Conservation (phyloP, 2,888 invertebrate species). For the Drosophila quinaria region DNA sequence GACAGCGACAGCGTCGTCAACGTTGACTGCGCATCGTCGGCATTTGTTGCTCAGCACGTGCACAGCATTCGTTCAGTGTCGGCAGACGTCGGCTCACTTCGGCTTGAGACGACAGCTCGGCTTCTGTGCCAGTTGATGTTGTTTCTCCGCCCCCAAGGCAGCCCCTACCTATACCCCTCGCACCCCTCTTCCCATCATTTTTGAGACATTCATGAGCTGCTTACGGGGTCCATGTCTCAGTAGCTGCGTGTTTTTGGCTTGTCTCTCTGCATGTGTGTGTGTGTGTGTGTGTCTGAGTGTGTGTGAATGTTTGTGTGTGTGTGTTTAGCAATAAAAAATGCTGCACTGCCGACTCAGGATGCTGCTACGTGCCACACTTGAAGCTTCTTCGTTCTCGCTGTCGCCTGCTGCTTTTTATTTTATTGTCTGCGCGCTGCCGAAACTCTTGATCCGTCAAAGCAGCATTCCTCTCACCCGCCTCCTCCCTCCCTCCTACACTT, state of each 20-base stretch:
- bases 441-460: slow-evolving; percentile 56
- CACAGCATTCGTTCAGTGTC: slow-evolving; percentile 33
- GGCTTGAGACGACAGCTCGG: slow-evolving; percentile 20
- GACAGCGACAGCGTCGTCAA: slow-evolving; percentile 7
- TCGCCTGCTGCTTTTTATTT: slow-evolving; percentile 33
- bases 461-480: background rate
- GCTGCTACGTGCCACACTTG: slow-evolving; percentile 46
- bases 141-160: background rate
- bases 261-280: slow-evolving; percentile 10
- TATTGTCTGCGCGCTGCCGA: slow-evolving; percentile 46
- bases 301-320: slow-evolving; percentile 23
- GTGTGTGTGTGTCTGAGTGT: slow-evolving; percentile 9
- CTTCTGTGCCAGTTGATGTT: slow-evolving; percentile 41
- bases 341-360: slow-evolving; percentile 55
- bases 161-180: no score
- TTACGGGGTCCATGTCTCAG: slow-evolving; percentile 33
- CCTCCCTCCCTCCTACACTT: background rate
- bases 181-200: background rate
- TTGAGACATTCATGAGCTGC: slow-evolving; percentile 47
- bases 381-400: slow-evolving; percentile 16
- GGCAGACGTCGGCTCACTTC: slow-evolving; percentile 19
- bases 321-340: slow-evolving; percentile 53
- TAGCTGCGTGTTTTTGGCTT: slow-evolving; percentile 33
- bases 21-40: slow-evolving; percentile 43
- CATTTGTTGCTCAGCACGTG: slow-evolving; percentile 75